A percentile compares a stretch with the other conserved stretches of the same genome.
Conservation (phyloP, 2,888 invertebrate species). For the Leucophenga maculata region DNA sequence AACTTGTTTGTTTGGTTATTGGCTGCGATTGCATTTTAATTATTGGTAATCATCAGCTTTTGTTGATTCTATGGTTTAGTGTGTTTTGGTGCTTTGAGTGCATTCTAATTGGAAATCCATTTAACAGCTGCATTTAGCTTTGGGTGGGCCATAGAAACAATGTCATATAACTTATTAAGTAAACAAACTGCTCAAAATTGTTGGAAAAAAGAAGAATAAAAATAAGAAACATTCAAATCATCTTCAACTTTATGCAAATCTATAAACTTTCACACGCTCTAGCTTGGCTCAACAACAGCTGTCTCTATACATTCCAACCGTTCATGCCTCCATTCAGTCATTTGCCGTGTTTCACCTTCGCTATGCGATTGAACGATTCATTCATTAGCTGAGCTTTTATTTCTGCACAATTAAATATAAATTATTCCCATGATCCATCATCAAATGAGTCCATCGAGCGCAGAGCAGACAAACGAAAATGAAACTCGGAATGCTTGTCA, state of each 20-base stretch:
- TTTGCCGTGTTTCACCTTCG: constrained; percentile 8
- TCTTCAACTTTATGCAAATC: background rate
- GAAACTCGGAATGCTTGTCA: constrained; percentile 9
- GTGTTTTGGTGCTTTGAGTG: background rate
- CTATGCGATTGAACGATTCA: constrained; percentile 7
- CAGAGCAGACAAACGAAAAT: constrained; percentile 39
- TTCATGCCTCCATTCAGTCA: background rate
- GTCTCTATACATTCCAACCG: background rate
- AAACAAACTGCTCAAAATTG: too few species aligned
- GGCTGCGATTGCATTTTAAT: constrained; percentile 57
- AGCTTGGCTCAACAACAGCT: constrained; percentile 2
- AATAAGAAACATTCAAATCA: too few species aligned
- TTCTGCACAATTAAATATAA: constrained; percentile 42
- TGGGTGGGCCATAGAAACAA: constrained; percentile 35
- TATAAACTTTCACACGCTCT: constrained; percentile 21
- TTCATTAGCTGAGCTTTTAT: constrained; percentile 31
- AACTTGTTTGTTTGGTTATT: too few species aligned
- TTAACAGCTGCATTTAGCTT: constrained; percentile 7
- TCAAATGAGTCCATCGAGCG: constrained; percentile 29
- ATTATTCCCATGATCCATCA: constrained; percentile 62
- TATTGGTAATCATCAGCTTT: constrained; percentile 47
- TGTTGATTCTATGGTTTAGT: constrained; percentile 49
- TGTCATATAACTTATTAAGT: too few species aligned
- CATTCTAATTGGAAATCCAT: constrained; percentile 40
- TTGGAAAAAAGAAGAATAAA: too few species aligned